Conservation (phyloP, 2,797 vertebrate genomes). For the Menidia menidia region DNA sequence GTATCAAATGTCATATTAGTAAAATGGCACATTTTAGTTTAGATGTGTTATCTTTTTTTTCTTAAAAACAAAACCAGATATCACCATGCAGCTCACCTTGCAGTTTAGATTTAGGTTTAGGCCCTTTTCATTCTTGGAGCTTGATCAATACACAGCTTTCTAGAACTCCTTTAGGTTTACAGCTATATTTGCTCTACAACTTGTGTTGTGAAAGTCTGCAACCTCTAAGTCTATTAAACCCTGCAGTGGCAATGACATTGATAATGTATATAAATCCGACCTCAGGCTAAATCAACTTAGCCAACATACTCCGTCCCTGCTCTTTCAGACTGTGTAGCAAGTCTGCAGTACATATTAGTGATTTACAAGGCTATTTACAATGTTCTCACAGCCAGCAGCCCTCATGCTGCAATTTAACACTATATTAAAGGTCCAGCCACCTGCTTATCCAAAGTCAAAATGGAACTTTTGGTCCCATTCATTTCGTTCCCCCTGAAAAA, state of each 20-base stretch:
- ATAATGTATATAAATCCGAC: conserved; percentile 72
- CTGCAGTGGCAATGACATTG: conserved; percentile 54
- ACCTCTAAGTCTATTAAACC: conserved; percentile 64
- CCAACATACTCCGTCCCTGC: conserved; percentile 65
- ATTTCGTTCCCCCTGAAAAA: conserved; percentile 52
- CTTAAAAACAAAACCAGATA: conserved; percentile 3
- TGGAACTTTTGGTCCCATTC: conserved; percentile 54
- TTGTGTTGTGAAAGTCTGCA: conserved; percentile 38
- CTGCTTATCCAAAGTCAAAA: conserved; percentile 68
- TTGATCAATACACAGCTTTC: conserved; percentile 1
- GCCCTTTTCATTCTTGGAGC: not conserved
- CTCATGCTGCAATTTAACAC: conserved; percentile 66
- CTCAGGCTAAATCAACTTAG: conserved; percentile 62
- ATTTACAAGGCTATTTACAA: conserved; percentile 77
- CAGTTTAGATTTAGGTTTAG: not conserved
- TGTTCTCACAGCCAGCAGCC: conserved; percentile 46
- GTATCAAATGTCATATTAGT: conserved; percentile 50
- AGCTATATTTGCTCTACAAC: conserved; percentile 32
- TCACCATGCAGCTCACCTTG: conserved; percentile 2
- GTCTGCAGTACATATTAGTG: conserved; percentile 68
- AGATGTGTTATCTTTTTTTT: conserved; percentile 8
- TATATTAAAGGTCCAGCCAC: conserved; percentile 62
- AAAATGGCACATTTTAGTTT: conserved; percentile 30
- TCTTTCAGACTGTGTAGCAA: conserved; percentile 61
- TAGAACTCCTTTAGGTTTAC: not conserved